phyloP scores from a whole-genome alignment of 2,888 invertebrate genomes.

The Coenonympha arcania region DNA sequence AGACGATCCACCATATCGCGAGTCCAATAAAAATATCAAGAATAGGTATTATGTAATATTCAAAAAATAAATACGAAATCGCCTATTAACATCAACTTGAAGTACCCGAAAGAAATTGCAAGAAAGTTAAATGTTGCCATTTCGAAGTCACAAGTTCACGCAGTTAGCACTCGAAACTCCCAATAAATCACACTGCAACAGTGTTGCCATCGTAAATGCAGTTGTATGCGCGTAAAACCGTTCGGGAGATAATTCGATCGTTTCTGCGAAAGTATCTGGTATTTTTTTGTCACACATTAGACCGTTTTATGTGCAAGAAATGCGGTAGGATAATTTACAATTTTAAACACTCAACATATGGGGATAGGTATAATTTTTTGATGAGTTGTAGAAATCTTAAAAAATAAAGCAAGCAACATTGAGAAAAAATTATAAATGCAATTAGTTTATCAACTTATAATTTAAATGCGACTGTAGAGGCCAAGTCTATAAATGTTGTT shows the following conservation, averaged over 20 bases:
- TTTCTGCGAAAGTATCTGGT: constrained; percentile 49
- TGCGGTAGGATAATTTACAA: no score
- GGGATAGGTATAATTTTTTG: no score
- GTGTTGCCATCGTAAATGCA: constrained; percentile 43
- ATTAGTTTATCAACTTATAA: no score
- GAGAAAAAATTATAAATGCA: no score
- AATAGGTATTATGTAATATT: no score
- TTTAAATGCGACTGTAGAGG: no score
- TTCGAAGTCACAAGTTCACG: constrained; percentile 40
- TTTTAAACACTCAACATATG: no score
- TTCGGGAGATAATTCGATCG: constrained; percentile 58
- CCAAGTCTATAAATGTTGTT: no score
- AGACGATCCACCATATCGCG: no score
- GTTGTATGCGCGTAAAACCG: constrained; percentile 46
- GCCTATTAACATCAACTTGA: constrained; percentile 6
- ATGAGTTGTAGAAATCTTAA: no score
- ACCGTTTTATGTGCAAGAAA: not conserved
- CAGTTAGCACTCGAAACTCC: constrained; percentile 36
- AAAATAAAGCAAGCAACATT: no score
- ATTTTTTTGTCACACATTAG: not conserved
- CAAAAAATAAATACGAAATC: constrained; percentile 1
- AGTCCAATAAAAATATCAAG: no score
- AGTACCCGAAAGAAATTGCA: constrained; percentile 29
- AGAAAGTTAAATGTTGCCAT: constrained; percentile 44
- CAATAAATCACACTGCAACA: constrained; percentile 47